phyloP scores from a whole-genome alignment of 1,140 invertebrate species.

The Artemia franciscana region DNA sequence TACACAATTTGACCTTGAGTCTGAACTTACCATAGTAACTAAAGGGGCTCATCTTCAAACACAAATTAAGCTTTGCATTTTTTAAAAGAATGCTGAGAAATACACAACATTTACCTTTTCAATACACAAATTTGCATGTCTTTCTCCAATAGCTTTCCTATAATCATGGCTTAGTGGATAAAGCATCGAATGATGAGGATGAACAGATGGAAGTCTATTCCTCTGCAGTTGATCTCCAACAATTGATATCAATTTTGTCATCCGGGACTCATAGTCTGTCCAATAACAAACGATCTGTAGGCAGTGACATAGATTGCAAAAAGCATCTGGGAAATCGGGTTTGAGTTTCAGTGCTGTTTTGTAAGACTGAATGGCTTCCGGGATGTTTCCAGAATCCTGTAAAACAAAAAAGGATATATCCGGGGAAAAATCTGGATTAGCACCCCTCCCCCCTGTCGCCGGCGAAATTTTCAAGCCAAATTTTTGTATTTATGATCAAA shows the following conservation, averaged over 20 bases:
- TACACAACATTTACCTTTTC: constrained; percentile 48
- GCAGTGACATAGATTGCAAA: constrained; percentile 96
- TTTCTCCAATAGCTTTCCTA: constrained; percentile 77
- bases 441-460: too few species aligned
- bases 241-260: constrained; percentile 85
- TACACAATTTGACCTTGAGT: too few species aligned
- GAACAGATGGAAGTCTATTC: constrained; percentile 85
- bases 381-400: constrained; percentile 86
- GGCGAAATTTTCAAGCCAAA: too few species aligned
- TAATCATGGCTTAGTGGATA: constrained; percentile 88
- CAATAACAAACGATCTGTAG: constrained; percentile 98
- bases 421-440: too few species aligned
- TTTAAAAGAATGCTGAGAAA: too few species aligned
- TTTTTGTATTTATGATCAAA: too few species aligned
- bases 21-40: too few species aligned
- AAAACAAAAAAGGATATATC: constrained; percentile 9
- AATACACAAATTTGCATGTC: constrained; percentile 87
- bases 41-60: too few species aligned
- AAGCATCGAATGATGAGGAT: constrained; percentile 98
- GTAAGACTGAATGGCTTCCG: constrained; percentile 89
- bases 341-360: constrained; percentile 86
- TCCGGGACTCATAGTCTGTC: constrained; percentile 83
- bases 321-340: constrained; percentile 97
- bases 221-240: constrained; percentile 89
- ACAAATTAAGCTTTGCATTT: too few species aligned